A percentile compares a stretch with the other conserved stretches of the same genome.
Conservation (phyloP, 2,797 vertebrate species). For the Pangasius djambal region DNA sequence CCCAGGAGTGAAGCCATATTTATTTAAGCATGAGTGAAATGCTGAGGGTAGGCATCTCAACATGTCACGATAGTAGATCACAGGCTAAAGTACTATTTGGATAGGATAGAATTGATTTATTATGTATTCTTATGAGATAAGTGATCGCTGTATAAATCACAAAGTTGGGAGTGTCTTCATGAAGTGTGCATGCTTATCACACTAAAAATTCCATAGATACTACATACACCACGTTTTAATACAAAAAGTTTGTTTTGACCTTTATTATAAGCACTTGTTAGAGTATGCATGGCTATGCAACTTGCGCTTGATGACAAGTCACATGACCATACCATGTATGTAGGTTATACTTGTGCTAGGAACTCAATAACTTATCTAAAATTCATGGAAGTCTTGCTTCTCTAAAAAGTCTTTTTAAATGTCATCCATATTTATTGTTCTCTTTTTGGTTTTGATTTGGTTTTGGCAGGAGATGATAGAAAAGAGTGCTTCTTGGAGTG, state of each 20-base stretch:
- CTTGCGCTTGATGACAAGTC: not conserved
- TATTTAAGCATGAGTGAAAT: not conserved
- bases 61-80: too few species aligned
- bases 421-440: not conserved
- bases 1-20: not conserved
- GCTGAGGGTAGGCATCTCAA: not conserved
- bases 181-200: not conserved
- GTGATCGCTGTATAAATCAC: not conserved
- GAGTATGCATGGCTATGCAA: not conserved
- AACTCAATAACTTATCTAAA: not conserved
- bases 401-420: not conserved
- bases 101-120: not conserved
- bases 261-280: not conserved
- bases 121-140: not conserved
- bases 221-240: not conserved
- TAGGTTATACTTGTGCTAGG: not conserved
- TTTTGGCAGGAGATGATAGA: not conserved
- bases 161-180: not conserved
- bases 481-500: not conserved
- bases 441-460: not conserved
- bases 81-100: not conserved
- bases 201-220: not conserved
- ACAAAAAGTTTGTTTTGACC: not conserved
- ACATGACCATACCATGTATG: not conserved
- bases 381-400: not conserved